phyloP scores from a whole-genome alignment of 35 echinoderm and acorn worm genomes.

The Chiridota heheva region DNA sequence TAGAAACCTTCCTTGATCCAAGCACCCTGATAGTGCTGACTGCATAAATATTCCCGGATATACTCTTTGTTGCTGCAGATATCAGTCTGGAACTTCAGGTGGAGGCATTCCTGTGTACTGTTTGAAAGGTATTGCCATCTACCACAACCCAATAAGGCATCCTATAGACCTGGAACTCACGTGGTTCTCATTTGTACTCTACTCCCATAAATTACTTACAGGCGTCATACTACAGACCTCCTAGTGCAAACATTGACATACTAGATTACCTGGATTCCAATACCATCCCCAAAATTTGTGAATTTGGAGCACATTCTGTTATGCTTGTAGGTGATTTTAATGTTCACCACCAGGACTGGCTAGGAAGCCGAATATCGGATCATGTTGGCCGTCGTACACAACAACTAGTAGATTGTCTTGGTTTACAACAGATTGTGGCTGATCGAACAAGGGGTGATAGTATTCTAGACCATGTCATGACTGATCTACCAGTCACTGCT shows the following conservation, averaged over 20 bases:
- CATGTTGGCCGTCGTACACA: conserved; percentile 45
- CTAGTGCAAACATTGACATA: conserved; percentile 58
- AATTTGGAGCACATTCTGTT: conserved; percentile 51
- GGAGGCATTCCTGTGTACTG: conserved; percentile 65
- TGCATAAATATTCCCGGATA: conserved; percentile 61
- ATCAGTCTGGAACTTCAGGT: conserved; percentile 20
- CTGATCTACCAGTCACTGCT: neutral
- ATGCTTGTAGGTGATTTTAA: conserved; percentile 64
- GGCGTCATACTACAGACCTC: conserved; percentile 53
- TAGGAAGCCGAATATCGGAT: conserved; percentile 57
- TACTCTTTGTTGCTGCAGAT: conserved; percentile 53
- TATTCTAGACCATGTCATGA: neutral
- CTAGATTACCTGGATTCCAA: conserved; percentile 56
- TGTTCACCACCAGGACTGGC: conserved; percentile 70
- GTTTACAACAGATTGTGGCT: conserved; percentile 4
- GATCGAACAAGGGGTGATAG: neutral
- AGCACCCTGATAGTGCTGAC: conserved; percentile 54
- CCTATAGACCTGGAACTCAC: conserved; percentile 43
- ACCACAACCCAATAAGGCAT: conserved; percentile 10
- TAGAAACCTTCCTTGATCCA: conserved; percentile 63
- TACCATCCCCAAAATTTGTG: conserved; percentile 28
- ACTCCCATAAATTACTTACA: conserved; percentile 46
- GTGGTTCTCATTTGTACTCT: conserved; percentile 48
- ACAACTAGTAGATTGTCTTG: conserved; percentile 33
- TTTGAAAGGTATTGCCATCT: conserved; percentile 54